phyloP scores from a whole-genome alignment of 2,888 invertebrate species.

The Caenorhabditis angaria region DNA sequence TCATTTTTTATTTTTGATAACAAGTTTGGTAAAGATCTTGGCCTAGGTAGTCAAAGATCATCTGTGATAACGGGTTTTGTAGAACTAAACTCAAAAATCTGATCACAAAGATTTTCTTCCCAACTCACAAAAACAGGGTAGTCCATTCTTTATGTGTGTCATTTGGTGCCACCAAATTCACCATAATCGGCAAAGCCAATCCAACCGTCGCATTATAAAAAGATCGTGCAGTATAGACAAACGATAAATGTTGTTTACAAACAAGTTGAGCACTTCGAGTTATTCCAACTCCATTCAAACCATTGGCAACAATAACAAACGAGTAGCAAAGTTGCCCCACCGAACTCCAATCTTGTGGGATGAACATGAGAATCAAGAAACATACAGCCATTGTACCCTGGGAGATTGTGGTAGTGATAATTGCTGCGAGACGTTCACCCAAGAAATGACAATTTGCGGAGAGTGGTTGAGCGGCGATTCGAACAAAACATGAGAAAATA shows the following conservation, averaged over 20 bases:
- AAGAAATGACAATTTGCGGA: constrained; percentile 43
- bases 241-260: constrained; percentile 43
- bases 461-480: constrained; percentile 44
- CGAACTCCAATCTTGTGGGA: constrained; percentile 38
- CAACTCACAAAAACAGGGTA: constrained; percentile 41
- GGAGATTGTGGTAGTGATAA: constrained; percentile 39
- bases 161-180: constrained; percentile 41
- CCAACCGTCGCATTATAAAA: constrained; percentile 40
- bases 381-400: constrained; percentile 48
- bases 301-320: constrained; percentile 47
- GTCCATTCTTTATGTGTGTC: constrained; percentile 45
- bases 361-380: constrained; percentile 43
- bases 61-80: neutral
- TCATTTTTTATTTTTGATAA: no score
- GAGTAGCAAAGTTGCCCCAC: constrained; percentile 46
- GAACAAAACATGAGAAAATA: constrained; percentile 43
- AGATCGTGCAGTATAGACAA: constrained; percentile 39
- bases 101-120: no score
- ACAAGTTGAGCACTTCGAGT: constrained; percentile 47
- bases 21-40: no score
- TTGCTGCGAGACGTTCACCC: constrained; percentile 47
- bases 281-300: constrained; percentile 49
- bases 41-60: neutral
- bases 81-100: neutral
- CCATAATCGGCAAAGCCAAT: constrained; percentile 37